These are phyloP conservation scores for Nephrotoma guestfalica DNA, from an alignment of 2,888 invertebrate species.

Conservation along the genomic window DNA sequence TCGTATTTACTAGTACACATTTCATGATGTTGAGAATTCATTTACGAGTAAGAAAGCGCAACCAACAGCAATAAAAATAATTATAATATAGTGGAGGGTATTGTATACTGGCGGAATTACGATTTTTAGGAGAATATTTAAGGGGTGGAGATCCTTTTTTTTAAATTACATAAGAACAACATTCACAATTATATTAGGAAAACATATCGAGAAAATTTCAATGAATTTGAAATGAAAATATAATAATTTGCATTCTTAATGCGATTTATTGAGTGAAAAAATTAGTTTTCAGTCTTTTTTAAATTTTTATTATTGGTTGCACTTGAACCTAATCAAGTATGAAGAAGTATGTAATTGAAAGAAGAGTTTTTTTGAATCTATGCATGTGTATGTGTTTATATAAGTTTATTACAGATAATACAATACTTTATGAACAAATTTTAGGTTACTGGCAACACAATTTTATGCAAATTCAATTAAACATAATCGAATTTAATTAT, in stretches of 20 bases:
- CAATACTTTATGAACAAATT: background rate
- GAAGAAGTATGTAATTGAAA: background rate
- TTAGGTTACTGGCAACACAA: background rate
- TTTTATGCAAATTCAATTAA: background rate
- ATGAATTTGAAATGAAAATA: background rate
- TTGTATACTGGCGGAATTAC: background rate
- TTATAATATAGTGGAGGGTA: background rate
- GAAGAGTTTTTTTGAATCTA: background rate
- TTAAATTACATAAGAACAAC: background rate
- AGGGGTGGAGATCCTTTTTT: background rate
- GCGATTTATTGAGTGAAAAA: constrained; percentile 6
- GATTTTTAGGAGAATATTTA: background rate
- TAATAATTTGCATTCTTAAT: constrained; percentile 1
- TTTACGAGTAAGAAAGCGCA: background rate
- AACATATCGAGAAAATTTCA: background rate
- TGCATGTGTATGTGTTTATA: background rate
- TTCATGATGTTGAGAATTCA: background rate
- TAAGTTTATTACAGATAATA: background rate
- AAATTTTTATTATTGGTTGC: background rate
- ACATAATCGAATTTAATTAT: background rate
- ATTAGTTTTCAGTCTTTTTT: constrained; percentile 1
- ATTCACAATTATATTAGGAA: background rate
- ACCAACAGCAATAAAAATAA: background rate
- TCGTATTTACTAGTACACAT: background rate
- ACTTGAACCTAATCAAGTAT: background rate